Evolutionary conservation across 2,888 invertebrate species (phyloP).

Genomic region (Scaeva pyrastri): DNA sequence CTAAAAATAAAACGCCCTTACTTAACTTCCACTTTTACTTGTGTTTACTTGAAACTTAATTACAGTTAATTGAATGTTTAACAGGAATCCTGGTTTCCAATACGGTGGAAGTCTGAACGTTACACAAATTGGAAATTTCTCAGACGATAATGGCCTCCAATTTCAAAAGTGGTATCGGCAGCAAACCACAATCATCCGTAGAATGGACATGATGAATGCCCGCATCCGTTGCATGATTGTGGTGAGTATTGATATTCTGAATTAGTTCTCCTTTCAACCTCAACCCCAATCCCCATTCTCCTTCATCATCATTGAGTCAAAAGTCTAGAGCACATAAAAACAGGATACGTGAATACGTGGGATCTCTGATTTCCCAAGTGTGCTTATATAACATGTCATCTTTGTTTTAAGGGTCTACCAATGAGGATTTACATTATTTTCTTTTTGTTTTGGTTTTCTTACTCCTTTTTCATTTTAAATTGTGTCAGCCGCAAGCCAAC

Average conservation of each 20-base stretch:
- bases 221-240: conserved; percentile 86
- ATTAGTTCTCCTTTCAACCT: conserved; percentile 4
- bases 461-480: conserved; percentile 68
- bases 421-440: conserved; percentile 71
- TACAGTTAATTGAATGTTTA: neutral
- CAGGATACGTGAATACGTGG: conserved; percentile 19
- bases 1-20: no score
- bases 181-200: conserved; percentile 80
- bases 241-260: conserved; percentile 80
- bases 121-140: conserved; percentile 85
- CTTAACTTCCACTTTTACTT: no score
- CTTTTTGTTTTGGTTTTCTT: conserved; percentile 40
- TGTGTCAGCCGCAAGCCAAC: conserved; percentile 56
- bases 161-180: conserved; percentile 80
- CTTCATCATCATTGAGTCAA: neutral
- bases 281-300: neutral
- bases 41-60: no score
- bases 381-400: conserved; percentile 39
- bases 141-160: conserved; percentile 79
- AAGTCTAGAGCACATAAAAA: neutral
- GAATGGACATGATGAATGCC: conserved; percentile 86
- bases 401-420: conserved; percentile 65
- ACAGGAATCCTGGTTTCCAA: conserved; percentile 85
- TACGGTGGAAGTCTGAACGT: conserved; percentile 85
- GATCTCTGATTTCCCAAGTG: conserved; percentile 78